These are phyloP conservation scores for Lordiphosa stackelbergi DNA, from an alignment of 1,140 invertebrate species.

Conservation along the genomic window DNA sequence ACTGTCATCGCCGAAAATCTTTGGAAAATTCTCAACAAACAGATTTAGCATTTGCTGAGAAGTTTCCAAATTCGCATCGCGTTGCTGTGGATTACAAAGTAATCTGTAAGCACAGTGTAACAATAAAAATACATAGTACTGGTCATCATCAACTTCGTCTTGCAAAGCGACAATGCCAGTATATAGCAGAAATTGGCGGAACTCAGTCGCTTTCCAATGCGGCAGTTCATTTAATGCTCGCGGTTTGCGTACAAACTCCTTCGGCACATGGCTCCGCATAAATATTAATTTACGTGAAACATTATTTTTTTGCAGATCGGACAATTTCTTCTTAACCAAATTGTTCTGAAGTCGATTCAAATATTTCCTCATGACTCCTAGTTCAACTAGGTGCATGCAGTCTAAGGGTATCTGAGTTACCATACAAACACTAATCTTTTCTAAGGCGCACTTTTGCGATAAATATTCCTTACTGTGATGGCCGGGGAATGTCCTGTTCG, in stretches of 20 bases:
- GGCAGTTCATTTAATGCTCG: background rate
- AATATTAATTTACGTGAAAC: background rate
- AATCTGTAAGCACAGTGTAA: constrained; percentile 2
- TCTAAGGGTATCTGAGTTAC: background rate
- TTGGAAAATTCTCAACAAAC: constrained; percentile 5
- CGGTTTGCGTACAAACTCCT: constrained; percentile 20
- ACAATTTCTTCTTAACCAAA: background rate
- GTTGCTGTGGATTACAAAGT: background rate
- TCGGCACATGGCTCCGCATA: background rate
- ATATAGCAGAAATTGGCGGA: constrained; percentile 12
- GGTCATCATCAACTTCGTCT: background rate
- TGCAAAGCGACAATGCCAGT: constrained; percentile 2
- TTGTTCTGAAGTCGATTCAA: background rate
- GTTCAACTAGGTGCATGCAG: constrained; percentile 1
- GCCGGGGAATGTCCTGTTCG: background rate
- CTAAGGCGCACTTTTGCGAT: background rate
- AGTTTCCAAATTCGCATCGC: background rate
- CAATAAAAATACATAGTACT: constrained; percentile 3
- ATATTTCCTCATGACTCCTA: constrained; percentile 1
- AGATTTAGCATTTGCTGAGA: constrained; percentile 1
- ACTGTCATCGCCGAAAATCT: background rate
- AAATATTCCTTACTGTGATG: background rate
- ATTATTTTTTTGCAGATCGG: background rate
- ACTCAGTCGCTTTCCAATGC: constrained; percentile 4
- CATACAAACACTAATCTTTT: background rate